Evolutionary conservation across 2,888 invertebrate genomes (phyloP).

Genomic region (Atethmia centrago): DNA sequence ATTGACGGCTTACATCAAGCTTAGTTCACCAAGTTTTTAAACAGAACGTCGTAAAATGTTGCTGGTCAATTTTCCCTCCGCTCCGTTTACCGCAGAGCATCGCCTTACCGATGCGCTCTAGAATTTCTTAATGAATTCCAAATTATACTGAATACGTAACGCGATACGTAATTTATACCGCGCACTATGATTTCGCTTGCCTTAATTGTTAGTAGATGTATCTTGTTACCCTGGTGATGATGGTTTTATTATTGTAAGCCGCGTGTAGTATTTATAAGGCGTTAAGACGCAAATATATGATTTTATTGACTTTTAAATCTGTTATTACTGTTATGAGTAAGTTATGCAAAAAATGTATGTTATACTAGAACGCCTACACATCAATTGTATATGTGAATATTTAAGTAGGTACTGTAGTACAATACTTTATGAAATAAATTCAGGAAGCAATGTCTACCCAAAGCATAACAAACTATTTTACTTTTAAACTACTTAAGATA

Average conservation of each 20-base stretch:
- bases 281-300: neutral
- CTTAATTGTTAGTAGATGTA: constrained; percentile 38
- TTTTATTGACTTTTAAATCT: too few relatives aligned
- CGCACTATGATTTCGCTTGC: constrained; percentile 44
- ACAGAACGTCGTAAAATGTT: neutral
- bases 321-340: too few relatives aligned
- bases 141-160: constrained; percentile 44
- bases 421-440: too few relatives aligned
- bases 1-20: neutral
- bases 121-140: constrained; percentile 41
- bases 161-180: constrained; percentile 37
- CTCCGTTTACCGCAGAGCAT: neutral
- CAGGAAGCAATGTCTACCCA: too few relatives aligned
- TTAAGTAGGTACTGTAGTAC: too few relatives aligned
- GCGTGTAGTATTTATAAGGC: neutral
- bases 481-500: too few relatives aligned
- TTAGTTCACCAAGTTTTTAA: neutral
- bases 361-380: too few relatives aligned
- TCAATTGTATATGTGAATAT: too few relatives aligned
- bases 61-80: neutral
- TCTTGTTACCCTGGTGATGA: constrained; percentile 48
- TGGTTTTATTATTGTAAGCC: constrained; percentile 43
- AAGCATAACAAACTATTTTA: too few relatives aligned
- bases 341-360: too few relatives aligned
- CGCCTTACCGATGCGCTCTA: constrained; percentile 38